A percentile compares a stretch with the other conserved stretches of the same genome.
phyloP scores from a whole-genome alignment of 2,797 vertebrate species.

The Pitangus sulphuratus region DNA sequence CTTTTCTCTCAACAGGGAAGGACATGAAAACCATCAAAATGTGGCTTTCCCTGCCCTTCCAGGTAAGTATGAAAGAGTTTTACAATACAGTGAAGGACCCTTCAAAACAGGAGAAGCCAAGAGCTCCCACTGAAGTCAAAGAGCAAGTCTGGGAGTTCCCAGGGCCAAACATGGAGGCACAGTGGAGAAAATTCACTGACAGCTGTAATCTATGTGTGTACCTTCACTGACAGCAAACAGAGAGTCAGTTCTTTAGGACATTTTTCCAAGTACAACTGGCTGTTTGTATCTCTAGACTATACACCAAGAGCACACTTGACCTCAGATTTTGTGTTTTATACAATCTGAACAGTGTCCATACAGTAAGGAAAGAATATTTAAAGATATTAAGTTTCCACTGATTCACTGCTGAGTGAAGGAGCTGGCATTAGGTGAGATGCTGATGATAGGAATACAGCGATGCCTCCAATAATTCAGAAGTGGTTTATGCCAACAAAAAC shows the following conservation, averaged over 20 bases:
- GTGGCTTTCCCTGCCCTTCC: not conserved
- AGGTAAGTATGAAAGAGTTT: not conserved
- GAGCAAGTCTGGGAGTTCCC: not conserved
- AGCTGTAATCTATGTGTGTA: not conserved
- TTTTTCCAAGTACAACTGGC: not conserved
- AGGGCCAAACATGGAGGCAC: not conserved
- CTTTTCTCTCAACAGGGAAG: not conserved
- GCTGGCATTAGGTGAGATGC: not conserved
- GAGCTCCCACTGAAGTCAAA: not conserved
- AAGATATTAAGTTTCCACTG: not conserved
- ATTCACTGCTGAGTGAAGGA: not conserved
- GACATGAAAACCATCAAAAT: not conserved
- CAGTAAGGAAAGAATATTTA: not conserved
- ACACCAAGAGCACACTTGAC: not conserved
- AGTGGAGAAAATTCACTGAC: not conserved
- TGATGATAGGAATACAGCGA: not conserved
- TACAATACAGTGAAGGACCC: not conserved
- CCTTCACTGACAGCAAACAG: not conserved
- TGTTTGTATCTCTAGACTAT: not conserved
- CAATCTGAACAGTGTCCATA: not conserved
- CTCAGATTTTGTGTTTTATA: not conserved
- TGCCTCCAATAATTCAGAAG: not conserved
- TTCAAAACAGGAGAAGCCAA: not conserved
- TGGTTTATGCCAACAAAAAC: not conserved
- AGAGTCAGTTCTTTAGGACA: accelerated